Base-by-base conservation (phyloP, 1,140 invertebrate species). In the Phymorhynchus buccinoides region DNA sequence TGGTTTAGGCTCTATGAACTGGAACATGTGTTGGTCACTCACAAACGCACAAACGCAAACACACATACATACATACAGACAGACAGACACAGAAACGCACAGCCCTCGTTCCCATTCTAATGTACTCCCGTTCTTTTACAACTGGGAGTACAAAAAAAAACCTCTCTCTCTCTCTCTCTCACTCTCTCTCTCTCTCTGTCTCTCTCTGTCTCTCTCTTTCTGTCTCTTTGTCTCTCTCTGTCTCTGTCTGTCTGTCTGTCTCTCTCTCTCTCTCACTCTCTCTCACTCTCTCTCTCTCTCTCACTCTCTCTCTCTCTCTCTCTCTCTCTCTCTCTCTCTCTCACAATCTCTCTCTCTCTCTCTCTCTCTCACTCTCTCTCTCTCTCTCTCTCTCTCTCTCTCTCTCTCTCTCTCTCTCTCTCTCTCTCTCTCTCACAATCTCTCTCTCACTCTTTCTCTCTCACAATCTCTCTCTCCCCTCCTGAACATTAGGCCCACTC, bases 321-420 rank as follows among this genome's bases (percentile, higher is more conserved):
- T 32, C 37, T 35, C 71, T 7, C 7, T 44, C 27, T 1, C 75
- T 35, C 75, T 44, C 75, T 9, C 22, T 78, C 22, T 44, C 35
- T 35, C 32, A 35, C 37, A 18, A 30, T 32, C 42, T 39, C 18
- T 35, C 32, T 39, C 9, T 39, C 16, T 78, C 1, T n/a, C 37
- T 78, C 42, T 39, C 42, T n/a, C n/a, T 32, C 22, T 78, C 42
- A 12, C 42, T 35, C 22, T 78, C 22, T 35, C 37, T 22, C 12
- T 32, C 42, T 32, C 37, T 75, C 71, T 75, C 37, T 75, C 71
- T 75, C 37, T 37, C 30, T 75, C 71, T n/a, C n/a, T n/a, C n/a
- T n/a, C n/a, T n/a, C n/a, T n/a, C n/a, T n/a, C n/a, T n/a, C 37
- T 32, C 7, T n/a, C 37, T 75, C 37, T 78, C 32, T n/a, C 6